Base-by-base conservation (phyloP, 2,113 vertebrate genomes). In the Hydropotes inermis region DNA sequence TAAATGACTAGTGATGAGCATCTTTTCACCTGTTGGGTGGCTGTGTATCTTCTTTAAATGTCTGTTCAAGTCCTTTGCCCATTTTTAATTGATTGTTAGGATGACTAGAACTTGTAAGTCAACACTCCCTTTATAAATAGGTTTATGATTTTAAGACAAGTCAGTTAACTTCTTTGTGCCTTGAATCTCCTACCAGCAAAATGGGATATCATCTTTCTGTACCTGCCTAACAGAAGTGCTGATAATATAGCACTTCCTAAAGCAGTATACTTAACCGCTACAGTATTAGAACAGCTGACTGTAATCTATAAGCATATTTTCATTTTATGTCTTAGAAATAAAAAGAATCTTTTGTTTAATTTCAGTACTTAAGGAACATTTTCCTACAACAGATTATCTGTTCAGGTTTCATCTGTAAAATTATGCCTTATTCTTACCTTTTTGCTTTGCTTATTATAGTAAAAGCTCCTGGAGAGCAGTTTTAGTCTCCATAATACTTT, bases 321-420 rank as follows among this genome's bases (percentile, higher is more conserved):
- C 70, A 19, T 88, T 76, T 90, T 91, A 33, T n/a, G 39, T 79
- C 7, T 93, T 82, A 96, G 67, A 94, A 88, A 92, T 84, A 64
- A 88, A 64, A 88, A 91, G 19, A 81, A 50, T 92, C 12, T 87
- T 70, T 70, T 88, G 33, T 67, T 96, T 76, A 70, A 64, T 91
- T 87, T 74, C 13, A 61, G 13, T 93, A 87, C 50, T 85, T 92
- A 94, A 78, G 50, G 64, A 91, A 76, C 19, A 25, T 96, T 92
- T 92, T 82, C 61, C 85, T 89, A 36, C 27, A 89, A 28, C 12
- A 89, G 19, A 61, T 58, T 30, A 57, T 78, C 30, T 97, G 5
- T 92, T 79, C 11, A 81, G 17, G 52, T 94, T 96, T 98, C 30
- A 55, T 90, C 28, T 97, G 23, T 96, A 91, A 93, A 86, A 85